These are phyloP conservation scores for Pangasius larnaudii DNA, from an alignment of 2,797 vertebrate genomes.

Conservation along the genomic window DNA sequence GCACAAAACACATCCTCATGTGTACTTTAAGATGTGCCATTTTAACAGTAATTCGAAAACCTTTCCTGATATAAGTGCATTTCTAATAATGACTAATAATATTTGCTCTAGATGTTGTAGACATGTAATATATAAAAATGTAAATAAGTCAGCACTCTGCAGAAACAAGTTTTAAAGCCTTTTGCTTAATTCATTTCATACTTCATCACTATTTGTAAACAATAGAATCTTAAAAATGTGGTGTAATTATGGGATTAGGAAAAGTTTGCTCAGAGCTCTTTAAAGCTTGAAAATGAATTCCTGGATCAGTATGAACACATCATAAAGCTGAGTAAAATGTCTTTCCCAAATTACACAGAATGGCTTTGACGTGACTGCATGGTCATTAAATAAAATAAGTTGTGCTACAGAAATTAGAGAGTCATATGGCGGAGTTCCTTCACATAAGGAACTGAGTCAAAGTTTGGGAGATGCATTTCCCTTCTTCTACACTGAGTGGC, in stretches of 20 bases:
- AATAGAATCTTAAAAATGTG: slow-evolving; percentile 16
- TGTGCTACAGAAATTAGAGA: slow-evolving; percentile 47
- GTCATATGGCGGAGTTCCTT: slow-evolving; percentile 36
- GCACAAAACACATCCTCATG: slow-evolving; percentile 2
- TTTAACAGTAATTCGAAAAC: slow-evolving; percentile 15
- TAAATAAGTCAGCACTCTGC: neutral
- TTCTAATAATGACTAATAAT: neutral
- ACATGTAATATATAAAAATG: neutral
- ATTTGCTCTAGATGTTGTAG: neutral
- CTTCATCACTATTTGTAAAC: slow-evolving; percentile 32
- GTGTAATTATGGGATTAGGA: neutral
- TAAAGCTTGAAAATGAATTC: slow-evolving; percentile 11
- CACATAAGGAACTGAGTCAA: slow-evolving; percentile 58
- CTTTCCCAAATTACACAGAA: slow-evolving; percentile 9
- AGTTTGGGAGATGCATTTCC: slow-evolving; percentile 63
- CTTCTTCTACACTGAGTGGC: slow-evolving; percentile 71
- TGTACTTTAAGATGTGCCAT: neutral
- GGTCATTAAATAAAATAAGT: slow-evolving; percentile 39
- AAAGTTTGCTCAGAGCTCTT: neutral
- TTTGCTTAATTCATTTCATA: neutral
- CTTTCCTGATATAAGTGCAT: neutral
- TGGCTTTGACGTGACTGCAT: slow-evolving; percentile 29
- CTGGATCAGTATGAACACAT: slow-evolving; percentile 16
- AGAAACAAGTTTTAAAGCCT: neutral
- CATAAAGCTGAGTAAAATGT: slow-evolving; percentile 20